Base-by-base conservation (phyloP, 2,888 invertebrate species). In the Andrena haemorrhoa region DNA sequence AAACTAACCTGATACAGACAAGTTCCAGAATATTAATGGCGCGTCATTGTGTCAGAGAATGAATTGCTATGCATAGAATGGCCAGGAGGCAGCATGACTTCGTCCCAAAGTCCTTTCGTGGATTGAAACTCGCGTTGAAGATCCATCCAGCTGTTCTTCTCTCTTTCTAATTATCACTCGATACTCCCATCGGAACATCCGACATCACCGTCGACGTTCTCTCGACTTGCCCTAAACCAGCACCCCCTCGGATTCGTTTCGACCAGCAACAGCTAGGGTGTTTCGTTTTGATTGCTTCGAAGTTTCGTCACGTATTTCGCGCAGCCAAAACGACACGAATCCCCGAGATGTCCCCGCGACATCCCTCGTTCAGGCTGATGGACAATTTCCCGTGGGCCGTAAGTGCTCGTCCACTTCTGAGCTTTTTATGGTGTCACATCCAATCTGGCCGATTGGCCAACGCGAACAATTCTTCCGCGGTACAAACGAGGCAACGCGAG, bases 401-500 rank as follows among this genome's bases (percentile, higher is more conserved):
- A 86, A 88, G 83, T 75, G 80, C 76, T 71, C 75, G 61, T 75
- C 78, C 80, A 79, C 58, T 79, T 80, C 83, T 70, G 70, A 87
- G 83, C 87, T 86, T 87, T 91, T 91, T 91, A 91, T 86, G 89
- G 90, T 83, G 88, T 87, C 90, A 82, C 86, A 87, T 90, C 89
- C 90, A 90, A 91, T 91, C 86, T 86, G 83, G 12, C 20, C 84
- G 31, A 47, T 69, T 69, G 80, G 84, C 88, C 56, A 65, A 8
- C 60, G 66, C 29, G 68, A 2, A 47, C 31, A 10, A 63, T 29
- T 65, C 26, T 16, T n/a, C 10, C 58, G 71, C 47, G 41, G 56
- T 83, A 75, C 63, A 78, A 85, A 83, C 82, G 85, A 77, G 61
- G 47, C 60, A 41, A 65, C 68, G 51, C 66, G 75, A 73, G 71